Percentiles rank a stretch among this genome's conserved stretches.
phyloP scores from a whole-genome alignment of 2,797 vertebrate species.

The Telmatherina bonti region DNA sequence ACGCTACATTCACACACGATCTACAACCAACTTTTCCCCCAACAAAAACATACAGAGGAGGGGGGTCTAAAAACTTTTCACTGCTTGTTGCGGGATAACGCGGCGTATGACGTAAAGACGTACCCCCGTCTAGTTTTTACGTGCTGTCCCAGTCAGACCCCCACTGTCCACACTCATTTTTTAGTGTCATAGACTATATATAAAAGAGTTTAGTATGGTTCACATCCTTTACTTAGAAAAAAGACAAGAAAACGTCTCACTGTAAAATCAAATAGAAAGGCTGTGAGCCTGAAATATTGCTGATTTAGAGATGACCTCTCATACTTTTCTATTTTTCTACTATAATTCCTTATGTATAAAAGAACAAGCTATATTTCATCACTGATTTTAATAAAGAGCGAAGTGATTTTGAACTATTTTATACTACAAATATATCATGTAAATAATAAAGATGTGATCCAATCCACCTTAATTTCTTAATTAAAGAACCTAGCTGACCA shows the following conservation, averaged over 20 bases:
- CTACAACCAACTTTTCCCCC: conserved; percentile 74
- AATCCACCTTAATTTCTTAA: no score
- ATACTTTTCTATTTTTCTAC: neutral
- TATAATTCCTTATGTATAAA: neutral
- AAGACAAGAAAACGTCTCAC: no score
- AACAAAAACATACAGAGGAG: conserved; percentile 75
- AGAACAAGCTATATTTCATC: neutral
- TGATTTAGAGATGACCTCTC: neutral
- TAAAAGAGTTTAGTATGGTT: no score
- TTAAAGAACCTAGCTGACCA: no score
- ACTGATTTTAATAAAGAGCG: no score
- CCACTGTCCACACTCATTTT: neutral
- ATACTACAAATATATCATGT: no score
- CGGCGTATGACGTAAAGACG: conserved; percentile 83
- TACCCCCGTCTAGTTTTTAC: conserved; percentile 44
- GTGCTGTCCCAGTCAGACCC: conserved; percentile 25
- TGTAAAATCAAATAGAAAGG: no score
- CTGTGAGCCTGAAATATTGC: neutral
- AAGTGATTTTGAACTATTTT: no score
- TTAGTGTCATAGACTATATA: no score
- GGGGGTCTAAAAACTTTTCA: conserved; percentile 79
- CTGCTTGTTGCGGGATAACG: conserved; percentile 81
- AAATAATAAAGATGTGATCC: no score
- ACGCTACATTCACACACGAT: conserved; percentile 73
- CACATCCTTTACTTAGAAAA: no score